A percentile compares a stretch with the other conserved stretches of the same genome.
Conservation (phyloP, 2,888 invertebrate species). For the Conops quadrifasciatus region DNA sequence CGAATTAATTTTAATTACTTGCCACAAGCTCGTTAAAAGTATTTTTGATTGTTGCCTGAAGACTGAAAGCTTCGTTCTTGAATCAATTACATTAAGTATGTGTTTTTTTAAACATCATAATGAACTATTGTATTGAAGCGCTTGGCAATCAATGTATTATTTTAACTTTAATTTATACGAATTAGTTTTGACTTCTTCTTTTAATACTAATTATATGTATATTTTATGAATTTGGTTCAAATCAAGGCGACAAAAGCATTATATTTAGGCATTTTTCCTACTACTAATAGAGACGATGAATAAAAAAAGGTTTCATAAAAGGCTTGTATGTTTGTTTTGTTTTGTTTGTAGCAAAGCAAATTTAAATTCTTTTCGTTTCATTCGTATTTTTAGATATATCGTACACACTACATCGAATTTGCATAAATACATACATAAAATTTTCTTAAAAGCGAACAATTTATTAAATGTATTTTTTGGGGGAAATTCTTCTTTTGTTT, state of each 20-base stretch:
- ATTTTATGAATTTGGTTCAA: too few relatives aligned
- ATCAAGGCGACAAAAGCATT: not conserved
- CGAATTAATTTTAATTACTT: not conserved
- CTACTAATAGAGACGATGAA: not conserved
- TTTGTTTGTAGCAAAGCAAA: slow-evolving; percentile 27
- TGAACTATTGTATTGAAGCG: slow-evolving; percentile 1
- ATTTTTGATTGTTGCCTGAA: too few relatives aligned
- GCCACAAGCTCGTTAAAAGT: too few relatives aligned
- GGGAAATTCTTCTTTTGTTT: not conserved
- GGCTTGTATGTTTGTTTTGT: slow-evolving; percentile 20
- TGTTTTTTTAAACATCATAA: not conserved
- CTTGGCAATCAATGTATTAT: not conserved
- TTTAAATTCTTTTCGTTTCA: slow-evolving; percentile 25
- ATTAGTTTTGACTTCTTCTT: too few relatives aligned
- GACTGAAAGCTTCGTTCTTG: too few relatives aligned
- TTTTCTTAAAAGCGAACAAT: slow-evolving; percentile 15
- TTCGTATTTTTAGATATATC: not conserved
- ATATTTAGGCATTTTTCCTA: slow-evolving; percentile 25
- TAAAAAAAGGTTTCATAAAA: slow-evolving; percentile 13
- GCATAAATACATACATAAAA: slow-evolving; percentile 20
- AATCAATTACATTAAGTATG: too few relatives aligned
- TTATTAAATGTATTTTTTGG: slow-evolving; percentile 6
- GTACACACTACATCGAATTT: not conserved
- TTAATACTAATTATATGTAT: not conserved
- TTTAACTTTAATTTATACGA: too few relatives aligned